Evolutionary conservation across 1,140 invertebrate species (phyloP).

Genomic region (Drosophila tristis): DNA sequence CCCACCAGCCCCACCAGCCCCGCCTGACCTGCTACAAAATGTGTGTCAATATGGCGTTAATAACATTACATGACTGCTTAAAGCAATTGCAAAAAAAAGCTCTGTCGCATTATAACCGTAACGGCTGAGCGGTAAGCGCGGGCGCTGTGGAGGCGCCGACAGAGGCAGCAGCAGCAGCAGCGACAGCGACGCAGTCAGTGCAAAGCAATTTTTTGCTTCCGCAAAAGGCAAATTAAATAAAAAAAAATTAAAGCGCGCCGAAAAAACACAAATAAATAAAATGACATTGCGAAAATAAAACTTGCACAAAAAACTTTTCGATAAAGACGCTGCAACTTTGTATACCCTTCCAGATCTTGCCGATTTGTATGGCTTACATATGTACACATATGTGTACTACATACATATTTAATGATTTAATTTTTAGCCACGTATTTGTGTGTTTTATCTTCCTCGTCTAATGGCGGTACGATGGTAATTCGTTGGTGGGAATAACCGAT

Average conservation of each 20-base stretch:
- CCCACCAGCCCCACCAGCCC: not conserved
- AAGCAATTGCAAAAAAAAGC: constrained; percentile 66
- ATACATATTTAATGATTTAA: too few relatives aligned
- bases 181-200: constrained; percentile 23
- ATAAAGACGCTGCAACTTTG: too few relatives aligned
- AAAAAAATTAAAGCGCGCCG: constrained; percentile 54
- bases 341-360: too few relatives aligned
- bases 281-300: constrained; percentile 59
- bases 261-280: constrained; percentile 58
- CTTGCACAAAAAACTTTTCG: not conserved
- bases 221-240: constrained; percentile 57
- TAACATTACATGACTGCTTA: constrained; percentile 75
- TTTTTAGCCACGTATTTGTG: too few relatives aligned
- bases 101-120: constrained; percentile 62
- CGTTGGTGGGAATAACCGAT: too few relatives aligned
- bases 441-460: too few relatives aligned
- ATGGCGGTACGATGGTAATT: too few relatives aligned
- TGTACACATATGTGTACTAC: too few relatives aligned
- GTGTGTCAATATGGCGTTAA: constrained; percentile 80
- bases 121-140: constrained; percentile 46
- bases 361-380: too few relatives aligned
- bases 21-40: constrained; percentile 32
- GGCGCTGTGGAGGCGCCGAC: constrained; percentile 8
- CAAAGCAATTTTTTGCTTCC: constrained; percentile 66
- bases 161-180: not conserved